Conservation (phyloP, 2,113 vertebrate species). For the Pycnonotus jocosus region DNA sequence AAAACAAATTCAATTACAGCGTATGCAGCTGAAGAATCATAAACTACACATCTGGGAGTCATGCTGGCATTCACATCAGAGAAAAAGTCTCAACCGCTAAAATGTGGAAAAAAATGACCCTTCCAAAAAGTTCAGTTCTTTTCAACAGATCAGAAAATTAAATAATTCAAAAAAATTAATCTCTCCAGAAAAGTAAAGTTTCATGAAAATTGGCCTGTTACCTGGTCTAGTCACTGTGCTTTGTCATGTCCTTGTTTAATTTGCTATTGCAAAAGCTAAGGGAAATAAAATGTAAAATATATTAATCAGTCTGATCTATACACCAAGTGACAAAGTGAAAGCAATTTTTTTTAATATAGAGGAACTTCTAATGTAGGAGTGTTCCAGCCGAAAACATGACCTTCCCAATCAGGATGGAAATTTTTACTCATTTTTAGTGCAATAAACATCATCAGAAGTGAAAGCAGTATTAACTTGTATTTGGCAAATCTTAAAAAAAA, state of each 20-base stretch:
- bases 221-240: neutral
- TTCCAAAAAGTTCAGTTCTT: neutral
- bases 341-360: neutral
- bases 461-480: neutral
- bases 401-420: neutral
- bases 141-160: neutral
- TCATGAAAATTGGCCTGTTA: neutral
- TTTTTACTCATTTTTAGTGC: neutral
- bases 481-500: neutral
- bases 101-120: neutral
- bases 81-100: neutral
- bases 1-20: neutral
- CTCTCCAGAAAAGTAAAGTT: neutral
- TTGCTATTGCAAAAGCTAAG: neutral
- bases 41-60: neutral
- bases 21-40: neutral
- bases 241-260: neutral
- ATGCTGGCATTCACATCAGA: neutral
- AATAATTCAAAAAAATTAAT: neutral
- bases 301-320: neutral
- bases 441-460: fast-evolving
- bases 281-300: neutral
- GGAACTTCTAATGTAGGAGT: neutral
- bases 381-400: neutral
- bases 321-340: neutral